phyloP scores from a whole-genome alignment of 2,797 vertebrate genomes.

The Cryptoblepharus egeriae region DNA sequence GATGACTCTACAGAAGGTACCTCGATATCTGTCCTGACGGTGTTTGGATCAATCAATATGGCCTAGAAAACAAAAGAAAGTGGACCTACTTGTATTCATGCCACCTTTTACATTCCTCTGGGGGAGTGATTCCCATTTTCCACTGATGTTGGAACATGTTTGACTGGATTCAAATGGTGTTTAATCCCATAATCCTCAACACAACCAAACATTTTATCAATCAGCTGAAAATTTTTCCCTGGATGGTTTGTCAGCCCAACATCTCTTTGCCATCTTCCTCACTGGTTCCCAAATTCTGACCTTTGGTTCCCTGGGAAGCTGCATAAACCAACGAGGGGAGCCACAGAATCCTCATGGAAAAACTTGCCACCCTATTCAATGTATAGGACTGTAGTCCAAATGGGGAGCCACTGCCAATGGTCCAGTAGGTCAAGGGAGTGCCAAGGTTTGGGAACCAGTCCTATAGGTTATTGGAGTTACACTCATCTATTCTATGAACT shows the following conservation, averaged over 20 bases:
- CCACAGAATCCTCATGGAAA: too few species aligned
- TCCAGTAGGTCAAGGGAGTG: too few species aligned
- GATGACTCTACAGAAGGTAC: constrained; percentile 27
- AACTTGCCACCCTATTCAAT: too few species aligned
- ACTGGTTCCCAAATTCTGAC: too few species aligned
- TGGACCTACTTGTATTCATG: not conserved
- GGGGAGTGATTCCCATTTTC: not conserved
- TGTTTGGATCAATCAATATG: constrained; percentile 40
- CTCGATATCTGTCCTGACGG: constrained; percentile 35
- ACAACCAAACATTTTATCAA: not conserved
- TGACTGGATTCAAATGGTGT: not conserved
- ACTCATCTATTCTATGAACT: not conserved
- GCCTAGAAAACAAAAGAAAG: constrained; percentile 24
- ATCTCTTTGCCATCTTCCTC: not conserved
- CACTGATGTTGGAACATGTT: not conserved
- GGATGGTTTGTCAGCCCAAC: not conserved
- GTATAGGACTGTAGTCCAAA: too few species aligned
- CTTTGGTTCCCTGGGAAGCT: too few species aligned
- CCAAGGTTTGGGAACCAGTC: too few species aligned
- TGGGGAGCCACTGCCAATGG: too few species aligned
- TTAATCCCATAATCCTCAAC: not conserved
- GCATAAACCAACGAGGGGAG: not conserved
- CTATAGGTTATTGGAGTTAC: not conserved
- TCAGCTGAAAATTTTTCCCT: not conserved
- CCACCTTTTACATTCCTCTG: not conserved